Base-by-base conservation (phyloP, 2,113 vertebrate genomes). In the Peucedramus taeniatus region DNA sequence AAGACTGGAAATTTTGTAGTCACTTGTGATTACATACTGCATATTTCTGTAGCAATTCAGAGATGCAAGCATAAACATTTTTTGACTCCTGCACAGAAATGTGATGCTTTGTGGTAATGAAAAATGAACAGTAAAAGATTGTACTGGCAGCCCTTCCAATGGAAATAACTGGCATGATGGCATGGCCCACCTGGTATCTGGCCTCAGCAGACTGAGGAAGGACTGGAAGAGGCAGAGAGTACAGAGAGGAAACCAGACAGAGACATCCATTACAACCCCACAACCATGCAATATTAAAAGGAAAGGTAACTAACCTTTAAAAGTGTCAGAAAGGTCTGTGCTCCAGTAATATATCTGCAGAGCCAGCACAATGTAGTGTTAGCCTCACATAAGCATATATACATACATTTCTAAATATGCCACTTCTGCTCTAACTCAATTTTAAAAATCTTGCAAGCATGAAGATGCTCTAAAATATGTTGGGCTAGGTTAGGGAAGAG, bases 151-250 rank as follows among this genome's bases (percentile, higher is more conserved):
- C n/a, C 6, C 31, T 94, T 96, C 59, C 87, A 61, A 57, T 69
- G 71, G 82, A 90, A 97, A 94, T 91, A 94, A 87, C 61, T 77
- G 91, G 61, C 49, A 6, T 31, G 45, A 91, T 95, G 93, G 63
- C 39, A 71, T 39, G 47, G 80, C 35, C 53, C 54, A 96, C 57
- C 83, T 88, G 90, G 65, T 87, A 93, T 72, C 79, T 94, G 94
- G 49, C 59, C 31, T 80, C 78, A 94, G 82, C 92, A 97, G 94
- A 39, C 49, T 97, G 91, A 68, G 33, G 72, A 91, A 97, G 79
- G 66, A 86, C 1, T 76, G 31, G 69, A 42, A 65, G 42, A 39
- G 74, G 56, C 39, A 80, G 22, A 91, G 53, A 83, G 9, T 10
- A 56, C 6, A 71, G 40, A 54, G 24, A 68, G 74, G 24, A 82